A percentile compares a stretch with the other conserved stretches of the same genome.
These are phyloP conservation scores for Apostichopus parvimensis DNA, from an alignment of 35 echinoderm and acorn worm genomes.

Conservation along the genomic window DNA sequence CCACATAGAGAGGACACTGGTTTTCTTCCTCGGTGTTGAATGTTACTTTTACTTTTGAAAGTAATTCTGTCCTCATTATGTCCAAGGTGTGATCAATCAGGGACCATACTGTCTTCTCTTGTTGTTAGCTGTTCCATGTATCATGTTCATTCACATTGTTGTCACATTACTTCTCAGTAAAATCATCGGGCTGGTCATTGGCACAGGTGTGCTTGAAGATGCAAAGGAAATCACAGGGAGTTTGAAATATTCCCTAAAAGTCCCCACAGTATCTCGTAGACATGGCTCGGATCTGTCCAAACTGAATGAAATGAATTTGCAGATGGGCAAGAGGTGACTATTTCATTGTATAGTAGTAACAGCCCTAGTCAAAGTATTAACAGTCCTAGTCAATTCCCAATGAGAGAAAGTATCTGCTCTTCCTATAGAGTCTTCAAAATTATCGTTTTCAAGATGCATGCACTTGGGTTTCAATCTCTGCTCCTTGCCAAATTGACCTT, in stretches of 20 bases:
- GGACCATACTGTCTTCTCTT: background rate
- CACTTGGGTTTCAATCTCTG: too few relatives aligned
- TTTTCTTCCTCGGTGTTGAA: too few relatives aligned
- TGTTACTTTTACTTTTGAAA: too few relatives aligned
- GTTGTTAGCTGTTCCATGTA: background rate
- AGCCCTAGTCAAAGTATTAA: too few relatives aligned
- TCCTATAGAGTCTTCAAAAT: too few relatives aligned
- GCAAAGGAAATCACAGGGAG: slow-evolving; percentile 88
- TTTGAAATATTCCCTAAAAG: slow-evolving; percentile 75
- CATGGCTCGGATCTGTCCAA: slow-evolving; percentile 63
- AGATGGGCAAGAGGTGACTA: slow-evolving; percentile 34
- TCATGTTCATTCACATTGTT: slow-evolving; percentile 24
- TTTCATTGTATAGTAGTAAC: background rate
- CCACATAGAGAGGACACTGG: background rate
- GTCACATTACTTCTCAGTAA: slow-evolving; percentile 62
- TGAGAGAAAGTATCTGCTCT: too few relatives aligned
- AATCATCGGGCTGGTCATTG: slow-evolving; percentile 78
- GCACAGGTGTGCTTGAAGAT: slow-evolving; percentile 89
- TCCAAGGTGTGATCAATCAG: background rate
- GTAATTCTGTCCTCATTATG: too few relatives aligned
- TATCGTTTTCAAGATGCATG: too few relatives aligned
- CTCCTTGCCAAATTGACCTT: too few relatives aligned
- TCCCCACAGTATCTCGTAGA: slow-evolving; percentile 69
- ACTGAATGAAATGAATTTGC: slow-evolving; percentile 54
- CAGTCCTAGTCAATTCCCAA: too few relatives aligned